phyloP scores from a whole-genome alignment of 2,797 vertebrate species.

The Sternarchorhynchus goeldii region DNA sequence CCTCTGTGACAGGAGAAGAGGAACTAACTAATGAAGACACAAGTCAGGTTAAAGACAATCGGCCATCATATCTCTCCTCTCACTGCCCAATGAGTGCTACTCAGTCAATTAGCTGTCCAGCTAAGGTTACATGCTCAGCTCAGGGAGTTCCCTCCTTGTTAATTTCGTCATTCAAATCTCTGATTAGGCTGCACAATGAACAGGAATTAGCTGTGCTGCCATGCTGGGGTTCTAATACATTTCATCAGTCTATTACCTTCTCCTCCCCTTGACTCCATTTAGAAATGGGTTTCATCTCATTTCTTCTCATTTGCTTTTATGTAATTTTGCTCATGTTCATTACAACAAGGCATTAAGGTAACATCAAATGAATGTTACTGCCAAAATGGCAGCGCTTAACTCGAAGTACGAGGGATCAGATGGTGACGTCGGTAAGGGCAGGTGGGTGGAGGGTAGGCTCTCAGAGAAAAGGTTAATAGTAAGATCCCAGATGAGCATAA shows the following conservation, averaged over 20 bases:
- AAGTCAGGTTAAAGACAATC: conserved; percentile 2
- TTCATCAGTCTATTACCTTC: conserved; percentile 34
- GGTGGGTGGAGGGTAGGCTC: conserved; percentile 15
- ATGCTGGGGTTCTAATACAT: conserved; percentile 42
- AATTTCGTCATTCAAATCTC: conserved; percentile 48
- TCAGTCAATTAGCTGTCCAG: conserved; percentile 42
- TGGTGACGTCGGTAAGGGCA: conserved; percentile 28
- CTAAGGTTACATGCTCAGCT: conserved; percentile 22
- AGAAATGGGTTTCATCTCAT: conserved; percentile 40
- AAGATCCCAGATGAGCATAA: conserved; percentile 1
- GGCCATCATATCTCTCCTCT: conserved; percentile 18
- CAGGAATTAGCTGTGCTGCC: conserved; percentile 45
- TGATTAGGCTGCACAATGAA: conserved; percentile 43
- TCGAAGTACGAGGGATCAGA: conserved; percentile 21
- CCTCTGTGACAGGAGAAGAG: conserved; percentile 1
- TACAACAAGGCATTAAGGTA: conserved; percentile 24
- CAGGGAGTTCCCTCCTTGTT: conserved; percentile 29
- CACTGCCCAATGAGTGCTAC: conserved; percentile 16
- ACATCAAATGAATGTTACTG: conserved; percentile 35
- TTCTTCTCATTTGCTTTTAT: conserved; percentile 38
- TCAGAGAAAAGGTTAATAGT: not conserved
- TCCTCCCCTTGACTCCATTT: conserved; percentile 36
- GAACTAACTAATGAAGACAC: conserved; percentile 32
- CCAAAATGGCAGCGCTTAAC: conserved; percentile 21
- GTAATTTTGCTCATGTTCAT: conserved; percentile 3